Evolutionary conservation across 2,888 invertebrate species (phyloP), one percentile per base, ranked within the genome.

Genomic region (Sphecodes monilicornis): DNA sequence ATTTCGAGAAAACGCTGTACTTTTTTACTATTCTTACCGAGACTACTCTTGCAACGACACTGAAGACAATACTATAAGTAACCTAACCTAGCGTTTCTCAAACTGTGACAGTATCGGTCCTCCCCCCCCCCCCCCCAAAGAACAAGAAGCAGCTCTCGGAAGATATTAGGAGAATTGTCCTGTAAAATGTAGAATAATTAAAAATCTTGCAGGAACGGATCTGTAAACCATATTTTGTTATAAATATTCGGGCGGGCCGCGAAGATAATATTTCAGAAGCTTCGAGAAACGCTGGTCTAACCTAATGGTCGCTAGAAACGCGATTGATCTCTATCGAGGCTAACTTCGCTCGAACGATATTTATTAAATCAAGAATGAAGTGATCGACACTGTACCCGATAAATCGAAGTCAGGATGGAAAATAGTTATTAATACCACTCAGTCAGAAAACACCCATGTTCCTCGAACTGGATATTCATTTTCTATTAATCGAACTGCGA

Each of bases 21-120:
- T 36, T 54, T 41, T 29, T 60, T 69, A 79, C 64, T 41, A 46
- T 79, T 82, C 71, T 29, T 64, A 79, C 18, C 10, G 18, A 16
- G 60, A 74, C 13, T 43, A 66, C 22, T 10, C 18, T n/a, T 72
- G 43, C 46, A 73, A 29, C 32, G 68, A 82, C 75, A 22, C 66
- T 54, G 64, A 41, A 0, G 46, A 73, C 32, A 32, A 39, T 13
- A 78, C 16, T 10, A 1, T 26, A 13, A n/a, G n/a, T 18, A 43
- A 16, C 22, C 18, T 64, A 8, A 29, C 8, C 64, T 32, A 64
- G 32, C 29, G 64, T 32, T 64, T 64, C 22, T 64, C 18, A 22
- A 10, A 64, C 64, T 10, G 32, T 18, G 32, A 29, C 29, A 29
- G 29, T n/a, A 60, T 13, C 57, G 57, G 16, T 29, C 29, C 57